Evolutionary conservation across 2,888 invertebrate species (phyloP).

Genomic region (Toxonevra muliebris): DNA sequence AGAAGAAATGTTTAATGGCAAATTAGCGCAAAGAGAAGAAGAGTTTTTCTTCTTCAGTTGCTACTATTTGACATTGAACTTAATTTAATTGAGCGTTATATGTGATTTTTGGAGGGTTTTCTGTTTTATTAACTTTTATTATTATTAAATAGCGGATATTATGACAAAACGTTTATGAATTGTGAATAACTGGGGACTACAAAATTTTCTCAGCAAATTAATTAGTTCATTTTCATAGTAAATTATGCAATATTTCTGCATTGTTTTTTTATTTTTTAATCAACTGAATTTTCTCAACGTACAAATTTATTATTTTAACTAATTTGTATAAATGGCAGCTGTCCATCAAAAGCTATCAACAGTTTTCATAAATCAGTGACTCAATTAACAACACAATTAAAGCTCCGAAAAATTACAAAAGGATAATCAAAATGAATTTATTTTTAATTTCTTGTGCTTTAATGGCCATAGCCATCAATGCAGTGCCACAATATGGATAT

Average conservation of each 20-base stretch:
- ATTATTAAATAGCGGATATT: no score
- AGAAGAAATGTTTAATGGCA: no score
- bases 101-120: no score
- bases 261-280: conserved; percentile 6
- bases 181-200: no score
- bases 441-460: conserved; percentile 15
- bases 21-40: no score
- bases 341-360: conserved; percentile 13
- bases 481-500: conserved; percentile 34
- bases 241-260: conserved; percentile 7
- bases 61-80: no score
- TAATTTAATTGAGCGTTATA: no score
- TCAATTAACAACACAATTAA: conserved; percentile 7
- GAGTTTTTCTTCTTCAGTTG: no score
- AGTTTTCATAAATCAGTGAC: conserved; percentile 23
- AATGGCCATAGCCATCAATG: conserved; percentile 18
- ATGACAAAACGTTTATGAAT: no score
- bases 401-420: background rate
- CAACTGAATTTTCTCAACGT: background rate
- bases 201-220: no score
- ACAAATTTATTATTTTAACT: background rate
- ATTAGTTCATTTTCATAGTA: no score
- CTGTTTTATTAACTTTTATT: no score
- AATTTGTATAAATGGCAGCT: conserved; percentile 28
- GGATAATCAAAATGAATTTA: conserved; percentile 19